Evolutionary conservation across 2,113 vertebrate species (phyloP), one percentile per base, ranked within the genome.

Genomic region (Pongo pygmaeus): DNA sequence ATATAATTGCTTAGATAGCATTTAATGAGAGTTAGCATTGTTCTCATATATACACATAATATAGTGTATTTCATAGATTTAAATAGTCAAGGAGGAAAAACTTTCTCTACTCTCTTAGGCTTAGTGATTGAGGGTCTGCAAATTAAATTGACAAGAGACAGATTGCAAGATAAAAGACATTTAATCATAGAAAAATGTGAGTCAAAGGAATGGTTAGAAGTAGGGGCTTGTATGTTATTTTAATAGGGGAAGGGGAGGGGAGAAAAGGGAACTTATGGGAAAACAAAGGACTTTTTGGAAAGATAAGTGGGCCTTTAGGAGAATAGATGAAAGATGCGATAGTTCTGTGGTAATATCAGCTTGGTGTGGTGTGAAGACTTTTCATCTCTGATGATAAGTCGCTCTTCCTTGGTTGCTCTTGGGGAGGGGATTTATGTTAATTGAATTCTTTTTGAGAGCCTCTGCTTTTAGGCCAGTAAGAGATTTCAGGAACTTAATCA

Each of bases 371-470:
- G 16, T 85, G 46, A 69, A 89, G 74, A 72, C 4, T 46, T 79
- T 40, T 83, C 32, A n/a, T 67, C 61, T 89, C 35, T 94, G 72
- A 7, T 50, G 77, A 55, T 50, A 52, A 84, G 18, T 77, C 50
- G 43, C 11, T 72, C 43, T 85, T 93, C 69, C 57, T 14, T 93
- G 52, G 25, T 86, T 55, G 35, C 40, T 93, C 8, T 77, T 43
- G 11, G 25, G 48, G 83, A 96, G 83, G n/a, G 70, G 23, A 67
- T 61, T 94, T 92, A 67, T 78, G 67, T 69, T 57, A 89, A 35
- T 80, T 95, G 89, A 87, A 22, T 81, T 91, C 30, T 96, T 96
- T 85, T 79, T 74, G 52, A 67, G 84, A 89, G 57, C 20, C 3
- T 93, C 32, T 87, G 43, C 67, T 83, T 86, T 96, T 93, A 46